Percentiles rank a stretch among this genome's conserved stretches.
phyloP scores from a whole-genome alignment of 2,113 vertebrate genomes.

The Trachemys scripta region DNA sequence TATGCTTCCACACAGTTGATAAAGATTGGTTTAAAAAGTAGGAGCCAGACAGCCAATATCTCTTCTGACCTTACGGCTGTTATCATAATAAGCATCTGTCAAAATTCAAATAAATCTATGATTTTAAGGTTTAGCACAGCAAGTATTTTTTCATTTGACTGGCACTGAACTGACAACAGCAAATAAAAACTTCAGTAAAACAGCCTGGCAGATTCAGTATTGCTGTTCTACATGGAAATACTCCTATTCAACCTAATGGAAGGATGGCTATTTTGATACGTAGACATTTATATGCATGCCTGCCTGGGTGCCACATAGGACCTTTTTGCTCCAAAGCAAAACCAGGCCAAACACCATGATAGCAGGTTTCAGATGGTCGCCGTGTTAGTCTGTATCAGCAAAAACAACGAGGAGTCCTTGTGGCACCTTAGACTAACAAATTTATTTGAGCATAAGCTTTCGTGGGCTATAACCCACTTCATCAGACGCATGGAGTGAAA shows the following conservation, averaged over 20 bases:
- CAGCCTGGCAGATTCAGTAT: neutral
- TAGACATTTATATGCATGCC: neutral
- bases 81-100: neutral
- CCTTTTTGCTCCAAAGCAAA: neutral
- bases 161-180: accelerated
- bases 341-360: neutral
- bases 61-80: neutral
- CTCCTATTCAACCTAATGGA: neutral
- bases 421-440: too few species aligned
- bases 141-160: neutral
- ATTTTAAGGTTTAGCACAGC: accelerated
- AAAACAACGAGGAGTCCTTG: too few species aligned
- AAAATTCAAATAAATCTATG: neutral
- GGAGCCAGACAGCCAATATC: neutral
- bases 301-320: neutral
- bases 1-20: neutral
- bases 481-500: too few species aligned
- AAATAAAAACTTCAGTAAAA: neutral
- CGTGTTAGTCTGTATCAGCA: too few species aligned
- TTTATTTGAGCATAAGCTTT: too few species aligned
- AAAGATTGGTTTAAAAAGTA: neutral
- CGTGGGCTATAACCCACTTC: too few species aligned
- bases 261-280: neutral
- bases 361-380: too few species aligned
- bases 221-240: neutral